Evolutionary conservation across 1,140 invertebrate species (phyloP), one percentile per base, ranked within the genome.

Genomic region (Zophobas morio): DNA sequence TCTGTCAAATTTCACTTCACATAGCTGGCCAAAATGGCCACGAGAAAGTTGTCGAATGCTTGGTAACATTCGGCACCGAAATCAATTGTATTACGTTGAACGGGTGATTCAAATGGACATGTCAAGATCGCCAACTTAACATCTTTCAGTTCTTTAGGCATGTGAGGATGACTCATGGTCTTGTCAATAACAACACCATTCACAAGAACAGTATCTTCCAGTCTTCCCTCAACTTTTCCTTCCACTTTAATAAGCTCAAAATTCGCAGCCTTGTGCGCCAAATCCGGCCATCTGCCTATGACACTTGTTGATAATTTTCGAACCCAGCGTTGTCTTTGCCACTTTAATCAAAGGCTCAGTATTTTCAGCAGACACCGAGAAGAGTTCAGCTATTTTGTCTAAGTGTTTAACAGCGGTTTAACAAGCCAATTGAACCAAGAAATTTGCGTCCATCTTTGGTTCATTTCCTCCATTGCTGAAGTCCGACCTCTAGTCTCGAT

Each of bases 51-150:
- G n/a, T n/a, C n/a, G n/a, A n/a, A n/a, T n/a, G n/a, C n/a, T n/a
- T n/a, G n/a, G n/a, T n/a, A n/a, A n/a, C n/a, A n/a, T n/a, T n/a
- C n/a, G n/a, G n/a, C n/a, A n/a, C n/a, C n/a, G n/a, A n/a, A n/a
- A n/a, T n/a, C n/a, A n/a, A n/a, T n/a, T n/a, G n/a, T n/a, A n/a
- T n/a, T n/a, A n/a, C n/a, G n/a, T n/a, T n/a, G n/a, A n/a, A n/a
- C n/a, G n/a, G 99, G 99, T 51, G 99, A 99, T 90, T 99, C 99
- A 90, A 99, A 99, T 79, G 99, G 97, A 88, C 99, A 99, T n/a
- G 99, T 99, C 2, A 99, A 90, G 81, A 99, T 99, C 1, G 98
- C 98, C 56, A 99, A 88, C 86, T 98, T 98, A 0, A 96, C 98
- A 88, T 99, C 91, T 87, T 93, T 98, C 0, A 99, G 93, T 93